These are phyloP conservation scores for Ethmia dodecea DNA, from an alignment of 2,888 invertebrate species.

Conservation along the genomic window DNA sequence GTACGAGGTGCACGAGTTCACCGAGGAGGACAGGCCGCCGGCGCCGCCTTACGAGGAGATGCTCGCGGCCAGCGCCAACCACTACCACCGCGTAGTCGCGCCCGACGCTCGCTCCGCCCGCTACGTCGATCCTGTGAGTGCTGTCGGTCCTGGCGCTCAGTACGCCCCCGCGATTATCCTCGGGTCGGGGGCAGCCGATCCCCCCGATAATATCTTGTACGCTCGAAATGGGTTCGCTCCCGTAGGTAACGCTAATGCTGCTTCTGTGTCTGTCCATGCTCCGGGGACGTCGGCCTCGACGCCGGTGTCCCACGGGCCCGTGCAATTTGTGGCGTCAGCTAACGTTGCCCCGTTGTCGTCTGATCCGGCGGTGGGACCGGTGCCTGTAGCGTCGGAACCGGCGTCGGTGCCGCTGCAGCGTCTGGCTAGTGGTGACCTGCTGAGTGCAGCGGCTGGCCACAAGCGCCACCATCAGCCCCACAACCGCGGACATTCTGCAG, in stretches of 20 bases:
- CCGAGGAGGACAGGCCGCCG: conserved; percentile 41
- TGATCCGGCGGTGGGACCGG: conserved; percentile 22
- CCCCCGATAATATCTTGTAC: too few relatives aligned
- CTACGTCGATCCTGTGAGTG: conserved; percentile 38
- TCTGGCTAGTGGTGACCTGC: conserved; percentile 33
- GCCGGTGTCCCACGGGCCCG: conserved; percentile 19
- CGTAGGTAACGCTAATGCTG: not conserved
- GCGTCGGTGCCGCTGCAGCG: conserved; percentile 28
- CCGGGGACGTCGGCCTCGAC: not conserved
- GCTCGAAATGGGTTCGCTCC: too few relatives aligned
- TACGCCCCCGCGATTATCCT: too few relatives aligned
- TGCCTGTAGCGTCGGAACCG: conserved; percentile 28
- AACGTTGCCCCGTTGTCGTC: not conserved
- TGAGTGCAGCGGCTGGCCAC: conserved; percentile 37
- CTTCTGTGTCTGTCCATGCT: conserved; percentile 1
- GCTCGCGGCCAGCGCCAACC: conserved; percentile 65
- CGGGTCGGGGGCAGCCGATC: too few relatives aligned
- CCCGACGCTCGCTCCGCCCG: conserved; percentile 30
- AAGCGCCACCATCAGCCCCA: conserved; percentile 41
- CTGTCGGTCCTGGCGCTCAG: conserved; percentile 22
- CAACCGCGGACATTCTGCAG: conserved; percentile 52
- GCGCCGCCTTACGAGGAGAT: conserved; percentile 61
- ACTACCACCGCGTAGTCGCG: conserved; percentile 53
- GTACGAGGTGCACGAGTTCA: conserved; percentile 61
- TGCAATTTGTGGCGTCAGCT: conserved; percentile 23